phyloP scores from a whole-genome alignment of 2,797 vertebrate species.

The Adrianichthys oophorus region DNA sequence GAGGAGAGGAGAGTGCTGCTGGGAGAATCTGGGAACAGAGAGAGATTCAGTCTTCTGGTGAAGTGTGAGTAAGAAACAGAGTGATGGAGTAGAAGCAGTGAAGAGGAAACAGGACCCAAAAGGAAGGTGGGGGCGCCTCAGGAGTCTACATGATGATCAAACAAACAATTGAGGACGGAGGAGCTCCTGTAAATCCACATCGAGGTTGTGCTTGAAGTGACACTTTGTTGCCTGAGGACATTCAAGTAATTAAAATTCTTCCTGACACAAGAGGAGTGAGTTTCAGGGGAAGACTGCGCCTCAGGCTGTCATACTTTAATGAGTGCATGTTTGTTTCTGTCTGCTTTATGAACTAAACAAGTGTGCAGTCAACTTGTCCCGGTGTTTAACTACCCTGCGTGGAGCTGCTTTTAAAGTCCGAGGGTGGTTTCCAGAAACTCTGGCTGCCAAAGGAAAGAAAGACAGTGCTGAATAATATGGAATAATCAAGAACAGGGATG shows the following conservation, averaged over 20 bases:
- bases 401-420: conserved; percentile 10
- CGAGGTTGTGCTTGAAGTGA: conserved; percentile 16
- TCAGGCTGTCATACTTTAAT: conserved; percentile 37
- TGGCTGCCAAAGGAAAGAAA: conserved; percentile 59
- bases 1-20: conserved; percentile 5
- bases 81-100: neutral
- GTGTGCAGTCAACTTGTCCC: conserved; percentile 9
- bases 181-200: conserved; percentile 18
- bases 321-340: conserved; percentile 28
- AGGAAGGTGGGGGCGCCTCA: neutral
- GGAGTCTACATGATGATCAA: neutral
- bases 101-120: neutral
- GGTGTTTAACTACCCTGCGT: conserved; percentile 18
- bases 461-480: conserved; percentile 53
- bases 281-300: conserved; percentile 36
- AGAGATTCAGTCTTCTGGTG: conserved; percentile 14
- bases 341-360: conserved; percentile 13
- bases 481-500: conserved; percentile 78
- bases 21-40: conserved; percentile 5
- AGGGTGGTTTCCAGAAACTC: conserved; percentile 42
- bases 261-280: conserved; percentile 9
- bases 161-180: conserved; percentile 3
- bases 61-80: conserved; percentile 3
- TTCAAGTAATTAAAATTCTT: conserved; percentile 9
- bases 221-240: conserved; percentile 21